These are phyloP conservation scores for Papilio demoleus DNA, from an alignment of 2,888 invertebrate genomes.

Conservation along the genomic window DNA sequence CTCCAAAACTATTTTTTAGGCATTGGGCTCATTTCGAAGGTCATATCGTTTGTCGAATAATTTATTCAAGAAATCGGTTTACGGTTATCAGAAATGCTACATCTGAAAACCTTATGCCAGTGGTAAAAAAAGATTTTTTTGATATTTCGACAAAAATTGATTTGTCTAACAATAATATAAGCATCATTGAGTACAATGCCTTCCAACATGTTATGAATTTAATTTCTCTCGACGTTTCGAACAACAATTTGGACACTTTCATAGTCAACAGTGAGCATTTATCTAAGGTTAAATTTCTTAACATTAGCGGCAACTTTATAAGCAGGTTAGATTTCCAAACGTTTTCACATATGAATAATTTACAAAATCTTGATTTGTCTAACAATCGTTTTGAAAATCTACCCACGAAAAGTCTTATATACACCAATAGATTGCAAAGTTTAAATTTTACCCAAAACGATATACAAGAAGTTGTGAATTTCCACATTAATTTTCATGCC, in stretches of 20 bases:
- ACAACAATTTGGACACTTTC: conserved; percentile 63
- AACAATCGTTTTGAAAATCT: conserved; percentile 62
- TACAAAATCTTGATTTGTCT: conserved; percentile 74
- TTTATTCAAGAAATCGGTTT: conserved; percentile 66
- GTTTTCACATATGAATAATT: conserved; percentile 64
- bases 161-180: conserved; percentile 68
- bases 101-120: conserved; percentile 45
- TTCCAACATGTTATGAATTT: conserved; percentile 64
- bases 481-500: conserved; percentile 66
- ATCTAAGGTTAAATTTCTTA: conserved; percentile 60
- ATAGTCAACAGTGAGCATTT: conserved; percentile 62
- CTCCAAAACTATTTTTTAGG: conserved; percentile 63
- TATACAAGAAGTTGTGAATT: conserved; percentile 55
- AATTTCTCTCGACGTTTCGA: conserved; percentile 64
- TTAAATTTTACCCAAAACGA: conserved; percentile 69
- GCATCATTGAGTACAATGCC: conserved; percentile 64
- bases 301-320: conserved; percentile 67
- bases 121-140: conserved; percentile 45
- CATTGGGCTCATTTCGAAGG: conserved; percentile 69
- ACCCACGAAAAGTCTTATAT: conserved; percentile 61
- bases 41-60: conserved; percentile 65
- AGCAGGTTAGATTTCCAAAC: conserved; percentile 59
- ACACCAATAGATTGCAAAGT: conserved; percentile 60
- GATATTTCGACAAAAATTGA: conserved; percentile 66
- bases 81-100: conserved; percentile 62